A percentile compares a stretch with the other conserved stretches of the same genome.
Conservation (phyloP, 2,797 vertebrate genomes). For the Monodelphis domestica region DNA sequence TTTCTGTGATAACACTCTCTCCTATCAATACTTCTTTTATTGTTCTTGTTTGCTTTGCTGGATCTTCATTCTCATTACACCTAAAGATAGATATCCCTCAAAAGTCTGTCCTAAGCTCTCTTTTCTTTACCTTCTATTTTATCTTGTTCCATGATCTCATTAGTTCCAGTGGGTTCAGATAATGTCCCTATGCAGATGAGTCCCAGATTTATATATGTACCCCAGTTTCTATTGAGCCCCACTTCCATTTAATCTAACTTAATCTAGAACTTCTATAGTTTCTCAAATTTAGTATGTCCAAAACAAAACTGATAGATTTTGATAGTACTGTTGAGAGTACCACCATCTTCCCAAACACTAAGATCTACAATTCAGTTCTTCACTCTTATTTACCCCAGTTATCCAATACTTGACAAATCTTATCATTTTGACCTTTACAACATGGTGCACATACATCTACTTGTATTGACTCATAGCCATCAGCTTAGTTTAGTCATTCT, state of each 20-base stretch:
- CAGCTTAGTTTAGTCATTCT: neutral
- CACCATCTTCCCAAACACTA: neutral
- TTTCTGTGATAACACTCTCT: neutral
- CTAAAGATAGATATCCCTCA: neutral
- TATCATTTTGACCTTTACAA: neutral
- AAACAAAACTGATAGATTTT: neutral
- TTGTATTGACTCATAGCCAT: neutral
- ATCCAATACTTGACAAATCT: neutral
- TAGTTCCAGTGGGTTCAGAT: neutral
- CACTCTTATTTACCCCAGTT: neutral
- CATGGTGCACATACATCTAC: neutral
- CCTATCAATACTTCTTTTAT: neutral
- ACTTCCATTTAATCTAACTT: neutral
- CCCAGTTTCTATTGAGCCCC: neutral
- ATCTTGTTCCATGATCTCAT: neutral
- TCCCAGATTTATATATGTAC: neutral
- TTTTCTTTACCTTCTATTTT: neutral
- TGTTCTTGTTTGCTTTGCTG: neutral
- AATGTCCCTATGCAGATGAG: neutral
- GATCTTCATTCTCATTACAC: neutral
- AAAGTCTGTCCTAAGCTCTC: neutral
- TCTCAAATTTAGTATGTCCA: neutral
- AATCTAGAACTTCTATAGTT: neutral
- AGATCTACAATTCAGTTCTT: neutral
- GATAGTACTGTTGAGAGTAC: neutral